Evolutionary conservation across 2,113 vertebrate genomes (phyloP).

Genomic region (Pedionomus torquatus): DNA sequence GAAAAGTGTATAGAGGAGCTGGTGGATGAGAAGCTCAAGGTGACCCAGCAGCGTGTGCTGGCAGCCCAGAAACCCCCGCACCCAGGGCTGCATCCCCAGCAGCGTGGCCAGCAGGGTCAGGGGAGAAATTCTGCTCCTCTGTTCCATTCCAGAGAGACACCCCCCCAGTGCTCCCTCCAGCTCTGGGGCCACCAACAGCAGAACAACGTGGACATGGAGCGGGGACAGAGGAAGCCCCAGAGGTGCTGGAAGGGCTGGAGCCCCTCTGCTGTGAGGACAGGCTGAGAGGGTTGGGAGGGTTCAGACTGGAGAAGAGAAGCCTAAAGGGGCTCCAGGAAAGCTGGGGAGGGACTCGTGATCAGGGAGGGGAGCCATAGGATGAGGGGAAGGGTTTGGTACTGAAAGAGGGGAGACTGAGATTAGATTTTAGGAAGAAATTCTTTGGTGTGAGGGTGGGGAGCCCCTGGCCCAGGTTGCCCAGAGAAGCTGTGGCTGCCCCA

Average conservation of each 20-base stretch:
- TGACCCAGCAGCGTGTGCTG: not conserved
- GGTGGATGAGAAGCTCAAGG: not conserved
- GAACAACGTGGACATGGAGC: not conserved
- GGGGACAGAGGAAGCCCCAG: not conserved
- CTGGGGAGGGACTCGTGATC: not conserved
- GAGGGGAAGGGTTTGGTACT: not conserved
- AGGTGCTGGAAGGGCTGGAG: not conserved
- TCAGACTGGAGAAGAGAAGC: not conserved
- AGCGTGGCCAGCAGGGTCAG: not conserved
- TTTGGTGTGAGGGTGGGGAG: not conserved
- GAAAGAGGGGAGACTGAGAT: not conserved
- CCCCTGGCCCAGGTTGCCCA: not conserved
- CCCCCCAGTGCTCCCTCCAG: not conserved
- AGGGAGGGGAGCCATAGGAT: not conserved
- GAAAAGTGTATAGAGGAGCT: rapidly evolving
- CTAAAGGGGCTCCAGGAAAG: not conserved
- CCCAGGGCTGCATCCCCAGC: not conserved
- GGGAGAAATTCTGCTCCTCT: not conserved
- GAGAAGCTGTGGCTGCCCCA: not conserved
- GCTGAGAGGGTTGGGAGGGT: not conserved
- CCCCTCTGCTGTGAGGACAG: too few relatives aligned
- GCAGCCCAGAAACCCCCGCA: not conserved
- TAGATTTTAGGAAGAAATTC: not conserved
- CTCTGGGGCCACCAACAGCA: not conserved
- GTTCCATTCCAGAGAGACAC: not conserved